Base-by-base conservation (phyloP, 1,140 invertebrate genomes). In the Dreissena polymorpha region DNA sequence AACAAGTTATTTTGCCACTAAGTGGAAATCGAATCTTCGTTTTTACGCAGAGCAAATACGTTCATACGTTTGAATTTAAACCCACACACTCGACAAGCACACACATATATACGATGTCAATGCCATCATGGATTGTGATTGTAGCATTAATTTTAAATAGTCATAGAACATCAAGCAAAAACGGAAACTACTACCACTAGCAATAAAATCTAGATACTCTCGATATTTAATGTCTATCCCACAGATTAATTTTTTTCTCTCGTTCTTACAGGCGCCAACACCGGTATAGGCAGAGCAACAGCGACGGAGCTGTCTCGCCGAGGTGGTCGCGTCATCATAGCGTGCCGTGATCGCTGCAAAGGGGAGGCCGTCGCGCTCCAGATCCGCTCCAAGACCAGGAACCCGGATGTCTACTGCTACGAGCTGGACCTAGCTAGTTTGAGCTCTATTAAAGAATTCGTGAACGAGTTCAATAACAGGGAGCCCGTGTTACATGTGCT, bases 251-350 rank as follows among this genome's bases (percentile, higher is more conserved):
- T 39, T 8, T 39, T 5, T 39, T 39, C 39, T 39, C 3, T 81
- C 68, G 69, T 70, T 77, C 13, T 85, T 75, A 25, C 85, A 93
- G 93, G 93, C 23, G 92, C 87, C 29, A 93, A 89, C 69, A 89
- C 87, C 12, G 93, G 93, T 12, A 74, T 93, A 6, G 93, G 93
- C 0, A 86, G 88, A 64, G 88, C 92, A 0, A 89, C 91, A 10
- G 92, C 92, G 5, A 84, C 84, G 8, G 92, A 92, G 55, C 84
- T 93, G 25, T 90, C 89, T n/a, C 89, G 84, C 74, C 83, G 91
- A 73, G 91, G 90, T 0, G 91, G 90, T 0, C 84, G 86, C 18
- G 86, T 93, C 18, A 85, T 92, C 18, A 75, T 92, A 14, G 90
- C 87, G 2, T 91, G 91, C 77, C 78, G 90, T 21, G 89, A 93